phyloP scores from a whole-genome alignment of 2,113 vertebrate genomes.

The Lutjanus erythropterus region DNA sequence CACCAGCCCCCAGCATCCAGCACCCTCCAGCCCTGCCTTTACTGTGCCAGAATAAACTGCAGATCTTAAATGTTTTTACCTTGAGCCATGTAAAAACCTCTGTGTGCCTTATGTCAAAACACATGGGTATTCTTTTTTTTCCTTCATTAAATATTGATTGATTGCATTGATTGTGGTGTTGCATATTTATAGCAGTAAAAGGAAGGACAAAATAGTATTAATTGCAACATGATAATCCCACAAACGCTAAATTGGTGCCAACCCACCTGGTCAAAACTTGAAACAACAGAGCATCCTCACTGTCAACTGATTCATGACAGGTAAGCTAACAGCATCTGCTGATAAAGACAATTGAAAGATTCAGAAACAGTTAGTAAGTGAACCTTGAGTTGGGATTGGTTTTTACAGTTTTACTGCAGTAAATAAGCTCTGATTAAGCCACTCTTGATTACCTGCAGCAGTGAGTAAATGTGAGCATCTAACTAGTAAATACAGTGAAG shows the following conservation, averaged over 20 bases:
- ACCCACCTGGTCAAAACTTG: not conserved
- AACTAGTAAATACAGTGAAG: not conserved
- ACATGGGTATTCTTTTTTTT: fast-evolving
- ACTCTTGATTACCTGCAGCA: not conserved
- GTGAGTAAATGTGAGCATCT: not conserved
- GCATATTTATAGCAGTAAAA: not conserved
- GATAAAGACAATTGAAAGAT: not conserved
- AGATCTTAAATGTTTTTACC: not conserved
- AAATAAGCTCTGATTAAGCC: not conserved
- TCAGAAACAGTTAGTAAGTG: not conserved
- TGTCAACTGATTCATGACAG: not conserved
- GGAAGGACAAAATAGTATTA: not conserved
- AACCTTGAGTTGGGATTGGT: not conserved
- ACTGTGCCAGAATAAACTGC: slow-evolving; percentile 30
- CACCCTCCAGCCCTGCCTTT: slow-evolving; percentile 46
- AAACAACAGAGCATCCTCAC: not conserved
- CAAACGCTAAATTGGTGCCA: not conserved
- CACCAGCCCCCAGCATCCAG: slow-evolving; percentile 59
- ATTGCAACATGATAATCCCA: not conserved
- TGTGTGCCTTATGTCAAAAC: not conserved
- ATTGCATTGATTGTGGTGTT: no score
- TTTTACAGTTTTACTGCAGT: not conserved
- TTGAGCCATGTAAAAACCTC: not conserved
- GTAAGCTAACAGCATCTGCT: not conserved
- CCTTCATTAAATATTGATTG: not conserved